Base-by-base conservation (phyloP, 2,888 invertebrate species). In the Drosophila formosana region DNA sequence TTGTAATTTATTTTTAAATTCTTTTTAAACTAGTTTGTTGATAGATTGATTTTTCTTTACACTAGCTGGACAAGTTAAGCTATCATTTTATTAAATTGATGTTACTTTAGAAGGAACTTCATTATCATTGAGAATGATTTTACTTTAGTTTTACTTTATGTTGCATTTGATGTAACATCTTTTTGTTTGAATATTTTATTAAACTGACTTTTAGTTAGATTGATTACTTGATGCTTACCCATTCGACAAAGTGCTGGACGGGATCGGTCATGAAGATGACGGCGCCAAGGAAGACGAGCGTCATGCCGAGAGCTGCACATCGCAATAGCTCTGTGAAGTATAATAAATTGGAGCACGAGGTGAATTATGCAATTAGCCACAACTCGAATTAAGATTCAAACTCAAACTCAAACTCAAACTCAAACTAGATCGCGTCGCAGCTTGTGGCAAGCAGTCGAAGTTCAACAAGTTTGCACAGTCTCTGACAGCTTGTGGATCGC, bases 241-340 rank as follows among this genome's bases (percentile, higher is more conserved):
- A 76, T 56, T 92, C 88, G 11, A 89, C 67, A 32, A 92, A 80
- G 50, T 87, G 82, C 58, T 90, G 82, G 18, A 90, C 61, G 26
- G 92, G 92, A 84, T 92, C 81, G 30, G 85, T 64, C 30, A 90
- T 68, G 11, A 90, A 76, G 47, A 92, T 75, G 49, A 90, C 73
- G 11, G 88, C 78, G 5, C 91, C 89, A 43, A 91, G 75, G 66
- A 89, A 80, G 47, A 91, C 57, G 47, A 91, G 74, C 32, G 89
- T 80, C 71, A 91, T 77, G 61, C 92, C 92, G 32, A 90, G 72
- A 39, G 88, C 82, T 28, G 84, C 84, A 53, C 90, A 87, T 73
- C 90, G 91, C 34, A 90, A 63, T 58, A 90, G 80, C 79, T 90
- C 92, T 92, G 80, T 13, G 52, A 66, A 74, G 18, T 18, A 9